Base-by-base conservation (phyloP, 1,140 invertebrate species). In the Pissodes strobi region DNA sequence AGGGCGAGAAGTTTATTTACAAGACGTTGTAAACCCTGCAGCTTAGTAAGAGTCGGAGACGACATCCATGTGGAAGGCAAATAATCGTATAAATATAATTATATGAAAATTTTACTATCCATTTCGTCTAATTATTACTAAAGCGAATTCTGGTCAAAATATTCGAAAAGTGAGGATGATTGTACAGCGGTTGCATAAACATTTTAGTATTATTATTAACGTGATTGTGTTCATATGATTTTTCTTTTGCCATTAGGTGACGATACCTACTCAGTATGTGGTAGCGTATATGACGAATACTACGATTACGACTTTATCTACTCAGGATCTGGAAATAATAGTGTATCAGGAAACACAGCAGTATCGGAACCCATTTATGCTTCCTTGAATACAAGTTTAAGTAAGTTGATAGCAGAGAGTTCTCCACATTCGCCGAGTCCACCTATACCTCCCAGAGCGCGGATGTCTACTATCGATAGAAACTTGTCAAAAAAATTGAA, bases 241-340 rank as follows among this genome's bases (percentile, higher is more conserved):
- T 27, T 62, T 30, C 55, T 55, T 69, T 49, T 51, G 34, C 48
- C 64, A 65, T 57, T 37, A 66, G 61, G 64, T 15, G 74, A 78
- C 68, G 79, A 82, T 49, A 72, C 72, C 6, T 79, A 81, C 22
- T 87, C 86, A 55, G 83, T 87, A 61, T 81, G 84, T 67, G 84
- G 84, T 55, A 91, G 88, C 59, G 87, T 93, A 52, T 93, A 94
- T 72, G 89, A 92, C 69, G 88, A 90, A 59, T 93, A 91, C 74
- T 90, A 94, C 79, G 91, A 91, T 2, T 87, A 93, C 67, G 91
- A 94, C 77, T 93, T 91, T 69, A 84, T 93, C 74, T 91, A 92
- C 71, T 78, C 79, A 23, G 87, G 87, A 77, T 87, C 84, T 48
- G 87, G 86, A 70, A 87, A 88, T 66, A 85, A 87, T 64, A 88